A percentile compares a stretch with the other conserved stretches of the same genome.
Evolutionary conservation across 2,888 invertebrate genomes (phyloP).

Genomic region (Ctena decussata): DNA sequence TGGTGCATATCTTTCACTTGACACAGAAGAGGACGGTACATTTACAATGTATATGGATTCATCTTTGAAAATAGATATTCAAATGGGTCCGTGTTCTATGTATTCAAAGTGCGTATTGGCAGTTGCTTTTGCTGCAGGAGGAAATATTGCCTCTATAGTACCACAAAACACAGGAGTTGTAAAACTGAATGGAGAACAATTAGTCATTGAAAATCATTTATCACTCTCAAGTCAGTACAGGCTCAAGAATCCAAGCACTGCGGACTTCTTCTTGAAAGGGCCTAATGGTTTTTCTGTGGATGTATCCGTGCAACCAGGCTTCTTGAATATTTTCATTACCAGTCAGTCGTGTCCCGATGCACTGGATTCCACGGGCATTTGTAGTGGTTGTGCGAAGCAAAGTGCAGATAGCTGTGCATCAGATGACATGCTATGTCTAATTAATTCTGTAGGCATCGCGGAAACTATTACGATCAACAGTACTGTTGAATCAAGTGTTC

Average conservation of each 20-base stretch:
- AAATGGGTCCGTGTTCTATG: conserved; percentile 32
- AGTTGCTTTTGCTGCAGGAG: conserved; percentile 26
- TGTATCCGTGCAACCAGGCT: not conserved
- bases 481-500: conserved; percentile 6
- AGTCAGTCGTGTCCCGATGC: not conserved
- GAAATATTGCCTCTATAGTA: conserved; percentile 30
- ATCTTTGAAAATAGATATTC: conserved; percentile 39
- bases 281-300: not conserved
- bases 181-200: conserved; percentile 31
- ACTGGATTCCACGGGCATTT: conserved; percentile 21
- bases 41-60: conserved; percentile 39
- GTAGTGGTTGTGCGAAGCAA: conserved; percentile 25
- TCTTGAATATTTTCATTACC: not conserved
- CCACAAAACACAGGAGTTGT: conserved; percentile 42
- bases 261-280: not conserved
- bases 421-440: conserved; percentile 13
- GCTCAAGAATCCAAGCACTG: conserved; percentile 12
- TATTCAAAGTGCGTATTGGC: conserved; percentile 43
- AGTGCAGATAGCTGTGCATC: not conserved
- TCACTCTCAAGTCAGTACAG: conserved; percentile 22
- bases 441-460: conserved; percentile 26
- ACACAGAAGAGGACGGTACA: conserved; percentile 30
- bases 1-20: conserved; percentile 66
- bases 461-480: conserved; percentile 17
- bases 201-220: conserved; percentile 18